These are phyloP conservation scores for Apamea crenata DNA, from an alignment of 2,888 invertebrate species.

Conservation along the genomic window DNA sequence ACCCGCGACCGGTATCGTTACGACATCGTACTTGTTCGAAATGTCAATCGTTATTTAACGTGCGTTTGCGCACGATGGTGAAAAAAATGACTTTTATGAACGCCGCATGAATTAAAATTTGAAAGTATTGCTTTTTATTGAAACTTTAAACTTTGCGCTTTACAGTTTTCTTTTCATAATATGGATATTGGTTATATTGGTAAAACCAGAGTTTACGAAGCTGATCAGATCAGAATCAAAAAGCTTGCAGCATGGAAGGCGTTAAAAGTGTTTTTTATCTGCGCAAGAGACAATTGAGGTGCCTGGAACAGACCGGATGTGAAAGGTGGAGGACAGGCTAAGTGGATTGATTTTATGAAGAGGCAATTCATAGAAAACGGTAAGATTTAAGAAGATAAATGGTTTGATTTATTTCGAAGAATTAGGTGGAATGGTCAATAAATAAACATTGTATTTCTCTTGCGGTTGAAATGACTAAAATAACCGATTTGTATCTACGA, in stretches of 20 bases:
- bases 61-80: constrained; percentile 55
- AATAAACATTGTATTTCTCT: too few relatives aligned
- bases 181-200: neutral
- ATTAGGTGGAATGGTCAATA: neutral
- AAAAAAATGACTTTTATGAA: constrained; percentile 61
- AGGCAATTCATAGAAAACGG: neutral
- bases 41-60: constrained; percentile 84
- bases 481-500: too few relatives aligned
- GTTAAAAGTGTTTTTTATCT: neutral
- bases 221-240: neutral
- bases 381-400: too few relatives aligned
- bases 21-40: constrained; percentile 73
- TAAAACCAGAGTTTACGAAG: neutral
- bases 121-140: constrained; percentile 44
- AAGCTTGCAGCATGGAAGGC: neutral
- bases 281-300: neutral
- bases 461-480: neutral
- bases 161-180: constrained; percentile 20
- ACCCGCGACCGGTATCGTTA: constrained; percentile 66
- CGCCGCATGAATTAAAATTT: constrained; percentile 51
- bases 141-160: constrained; percentile 23
- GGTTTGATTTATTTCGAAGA: neutral
- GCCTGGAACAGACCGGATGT: neutral
- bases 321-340: too few relatives aligned
- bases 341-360: neutral